A percentile compares a stretch with the other conserved stretches of the same genome.
Conservation (phyloP, 1,140 invertebrate genomes). For the Amphibalanus amphitrite region DNA sequence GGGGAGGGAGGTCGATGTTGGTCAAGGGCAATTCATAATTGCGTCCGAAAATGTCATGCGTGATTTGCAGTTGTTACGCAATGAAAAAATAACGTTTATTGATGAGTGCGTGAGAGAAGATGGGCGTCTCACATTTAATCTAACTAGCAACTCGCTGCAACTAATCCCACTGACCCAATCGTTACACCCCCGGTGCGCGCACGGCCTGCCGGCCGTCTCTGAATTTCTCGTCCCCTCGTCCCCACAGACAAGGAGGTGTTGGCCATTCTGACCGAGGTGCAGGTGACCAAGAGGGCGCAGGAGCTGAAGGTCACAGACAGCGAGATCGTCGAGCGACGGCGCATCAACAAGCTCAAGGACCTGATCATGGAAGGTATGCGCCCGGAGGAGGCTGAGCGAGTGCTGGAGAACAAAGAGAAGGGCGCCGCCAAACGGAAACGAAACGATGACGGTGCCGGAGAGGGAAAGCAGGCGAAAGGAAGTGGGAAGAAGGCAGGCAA, state of each 20-base stretch:
- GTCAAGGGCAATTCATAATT: no score
- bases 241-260: conserved; percentile 60
- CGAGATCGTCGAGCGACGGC: conserved; percentile 73
- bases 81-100: background rate
- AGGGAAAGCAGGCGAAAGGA: no score
- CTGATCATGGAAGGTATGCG: conserved; percentile 67
- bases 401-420: no score
- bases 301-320: conserved; percentile 79
- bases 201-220: conserved; percentile 11
- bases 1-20: no score
- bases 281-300: conserved; percentile 73
- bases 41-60: no score
- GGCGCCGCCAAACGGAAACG: no score
- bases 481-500: no score
- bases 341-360: conserved; percentile 73
- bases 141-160: background rate
- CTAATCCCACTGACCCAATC: conserved; percentile 1
- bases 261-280: conserved; percentile 76
- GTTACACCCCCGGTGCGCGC: conserved; percentile 1
- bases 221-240: background rate
- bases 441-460: no score
- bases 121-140: background rate
- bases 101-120: background rate
- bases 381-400: conserved; percentile 38
- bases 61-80: no score